Percentiles rank a stretch among this genome's conserved stretches.
Conservation (phyloP, 37 sponge, comb jelly and placozoan species). For the Cliona cf. orientalis region DNA sequence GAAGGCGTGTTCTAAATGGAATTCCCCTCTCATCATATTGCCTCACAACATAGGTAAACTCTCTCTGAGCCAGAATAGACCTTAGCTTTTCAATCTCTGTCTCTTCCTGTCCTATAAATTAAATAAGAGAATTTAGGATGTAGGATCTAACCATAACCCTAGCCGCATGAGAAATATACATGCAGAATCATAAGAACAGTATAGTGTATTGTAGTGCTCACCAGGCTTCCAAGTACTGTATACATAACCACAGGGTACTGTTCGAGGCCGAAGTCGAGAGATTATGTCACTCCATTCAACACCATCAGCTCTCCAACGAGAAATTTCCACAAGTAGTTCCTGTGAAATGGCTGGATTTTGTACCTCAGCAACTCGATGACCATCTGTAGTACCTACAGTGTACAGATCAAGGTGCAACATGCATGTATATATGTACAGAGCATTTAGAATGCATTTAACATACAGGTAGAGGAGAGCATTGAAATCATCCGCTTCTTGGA, state of each 20-base stretch:
- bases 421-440: too few species aligned
- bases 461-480: slow-evolving; percentile 16
- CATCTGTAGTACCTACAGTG: too few species aligned
- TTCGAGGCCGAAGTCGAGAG: slow-evolving; percentile 13
- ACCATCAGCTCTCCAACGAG: not conserved
- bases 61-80: slow-evolving; percentile 41
- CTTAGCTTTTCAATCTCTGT: slow-evolving; percentile 1
- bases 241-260: slow-evolving; percentile 41
- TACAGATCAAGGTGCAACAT: too few species aligned
- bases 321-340: not conserved
- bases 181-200: too few species aligned
- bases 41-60: slow-evolving; percentile 7
- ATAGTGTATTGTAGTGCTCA: too few species aligned
- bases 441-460: too few species aligned
- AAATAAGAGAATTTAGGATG: too few species aligned
- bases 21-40: slow-evolving; percentile 22
- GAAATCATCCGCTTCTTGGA: not conserved
- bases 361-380: not conserved
- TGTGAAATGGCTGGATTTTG: not conserved
- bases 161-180: not conserved
- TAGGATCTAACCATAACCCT: too few species aligned
- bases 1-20: slow-evolving; percentile 26
- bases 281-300: not conserved
- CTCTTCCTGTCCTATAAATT: too few species aligned
- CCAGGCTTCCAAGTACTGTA: slow-evolving; percentile 11